Conservation (phyloP, 2,113 vertebrate species). For the Castor canadensis region DNA sequence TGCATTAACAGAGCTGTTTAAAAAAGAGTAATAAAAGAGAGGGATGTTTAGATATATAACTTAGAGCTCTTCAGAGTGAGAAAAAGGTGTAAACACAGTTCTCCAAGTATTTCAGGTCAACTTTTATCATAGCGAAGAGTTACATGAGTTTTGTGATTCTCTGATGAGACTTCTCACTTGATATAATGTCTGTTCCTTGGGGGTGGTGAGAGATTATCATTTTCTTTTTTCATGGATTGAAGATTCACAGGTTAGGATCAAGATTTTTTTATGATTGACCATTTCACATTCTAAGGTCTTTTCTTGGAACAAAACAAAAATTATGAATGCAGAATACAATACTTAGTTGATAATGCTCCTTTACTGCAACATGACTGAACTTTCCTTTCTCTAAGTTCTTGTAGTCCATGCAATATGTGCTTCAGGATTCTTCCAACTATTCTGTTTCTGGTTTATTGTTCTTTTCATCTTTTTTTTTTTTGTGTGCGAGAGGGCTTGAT, state of each 20-base stretch:
- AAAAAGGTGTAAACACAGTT: background rate
- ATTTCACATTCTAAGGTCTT: background rate
- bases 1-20: background rate
- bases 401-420: background rate
- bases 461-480: background rate
- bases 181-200: background rate
- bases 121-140: background rate
- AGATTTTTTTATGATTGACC: background rate
- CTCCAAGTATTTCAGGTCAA: constrained; percentile 18
- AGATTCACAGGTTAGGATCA: background rate
- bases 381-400: constrained; percentile 27
- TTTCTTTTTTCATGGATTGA: background rate
- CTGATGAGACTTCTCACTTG: background rate
- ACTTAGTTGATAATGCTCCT: background rate
- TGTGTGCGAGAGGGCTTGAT: background rate
- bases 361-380: background rate
- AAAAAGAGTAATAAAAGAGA: background rate
- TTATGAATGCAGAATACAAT: background rate
- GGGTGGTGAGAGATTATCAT: background rate
- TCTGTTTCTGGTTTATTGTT: background rate
- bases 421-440: background rate
- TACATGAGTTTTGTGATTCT: background rate
- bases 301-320: background rate
- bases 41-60: background rate
- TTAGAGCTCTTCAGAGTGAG: background rate